Conservation (phyloP, 2,797 vertebrate genomes). For the Gymnopithys bicolor region DNA sequence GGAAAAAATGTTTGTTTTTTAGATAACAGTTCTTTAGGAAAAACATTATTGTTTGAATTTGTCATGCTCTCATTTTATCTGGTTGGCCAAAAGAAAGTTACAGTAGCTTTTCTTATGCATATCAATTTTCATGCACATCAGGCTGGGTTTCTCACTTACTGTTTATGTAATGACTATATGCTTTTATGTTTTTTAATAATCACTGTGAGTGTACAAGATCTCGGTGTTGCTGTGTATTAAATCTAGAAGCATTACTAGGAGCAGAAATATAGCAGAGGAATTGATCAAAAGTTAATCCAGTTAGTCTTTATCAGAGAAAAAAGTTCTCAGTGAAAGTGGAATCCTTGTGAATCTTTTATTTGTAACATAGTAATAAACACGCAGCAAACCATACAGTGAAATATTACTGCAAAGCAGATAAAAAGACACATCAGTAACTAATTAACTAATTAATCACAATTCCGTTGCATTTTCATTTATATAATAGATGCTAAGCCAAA, state of each 20-base stretch:
- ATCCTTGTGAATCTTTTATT: neutral
- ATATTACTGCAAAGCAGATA: slow-evolving; percentile 11
- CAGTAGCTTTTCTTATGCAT: neutral
- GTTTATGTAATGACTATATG: neutral
- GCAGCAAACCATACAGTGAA: neutral
- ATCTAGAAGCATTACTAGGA: neutral
- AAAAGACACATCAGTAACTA: slow-evolving; percentile 4
- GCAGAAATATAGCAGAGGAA: neutral
- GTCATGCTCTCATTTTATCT: neutral
- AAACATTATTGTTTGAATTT: neutral
- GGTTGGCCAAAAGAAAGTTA: neutral
- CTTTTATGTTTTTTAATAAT: neutral
- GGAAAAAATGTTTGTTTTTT: neutral
- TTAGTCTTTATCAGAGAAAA: neutral
- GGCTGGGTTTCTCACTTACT: neutral
- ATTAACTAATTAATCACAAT: slow-evolving; percentile 58
- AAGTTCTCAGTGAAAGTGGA: neutral
- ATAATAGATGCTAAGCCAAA: neutral
- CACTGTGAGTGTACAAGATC: neutral
- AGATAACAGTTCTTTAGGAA: neutral
- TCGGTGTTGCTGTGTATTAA: neutral
- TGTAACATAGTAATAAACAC: neutral
- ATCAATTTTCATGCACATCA: neutral
- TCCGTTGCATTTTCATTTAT: slow-evolving; percentile 19
- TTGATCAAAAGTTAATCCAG: neutral